Percentiles rank a stretch among this genome's conserved stretches.
Conservation (phyloP, 2,888 invertebrate species). For the Mycalesis mineus region DNA sequence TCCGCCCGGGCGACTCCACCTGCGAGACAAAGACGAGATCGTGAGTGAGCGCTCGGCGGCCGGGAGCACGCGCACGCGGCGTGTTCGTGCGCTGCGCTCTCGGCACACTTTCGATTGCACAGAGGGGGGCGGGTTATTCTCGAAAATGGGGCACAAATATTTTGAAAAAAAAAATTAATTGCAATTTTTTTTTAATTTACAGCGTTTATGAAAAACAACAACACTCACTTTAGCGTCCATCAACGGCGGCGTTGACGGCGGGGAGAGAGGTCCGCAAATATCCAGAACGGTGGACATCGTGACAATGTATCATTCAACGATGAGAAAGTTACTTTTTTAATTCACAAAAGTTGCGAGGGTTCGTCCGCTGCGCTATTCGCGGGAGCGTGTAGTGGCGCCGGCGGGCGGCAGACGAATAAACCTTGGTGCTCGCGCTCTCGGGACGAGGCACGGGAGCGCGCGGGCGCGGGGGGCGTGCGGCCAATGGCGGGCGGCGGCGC, state of each 20-base stretch:
- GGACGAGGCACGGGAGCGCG: slow-evolving; percentile 67
- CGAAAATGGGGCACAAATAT: background rate
- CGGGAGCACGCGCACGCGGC: slow-evolving; percentile 61
- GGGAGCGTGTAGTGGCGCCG: slow-evolving; percentile 66
- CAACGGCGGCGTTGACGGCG: slow-evolving; percentile 85
- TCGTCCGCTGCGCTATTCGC: slow-evolving; percentile 43
- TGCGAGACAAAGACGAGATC: slow-evolving; percentile 64
- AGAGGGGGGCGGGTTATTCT: slow-evolving; percentile 38
- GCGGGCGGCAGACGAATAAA: slow-evolving; percentile 74
- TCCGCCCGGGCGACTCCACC: slow-evolving; percentile 67
- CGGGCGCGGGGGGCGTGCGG: slow-evolving; percentile 71
- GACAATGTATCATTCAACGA: slow-evolving; percentile 56
- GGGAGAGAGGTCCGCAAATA: slow-evolving; percentile 80
- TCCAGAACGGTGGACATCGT: slow-evolving; percentile 68
- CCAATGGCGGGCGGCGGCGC: slow-evolving; percentile 85
- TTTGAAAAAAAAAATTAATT: background rate
- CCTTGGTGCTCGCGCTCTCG: slow-evolving; percentile 60
- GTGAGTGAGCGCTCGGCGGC: slow-evolving; percentile 67
- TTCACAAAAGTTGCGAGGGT: slow-evolving; percentile 65
- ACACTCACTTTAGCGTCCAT: slow-evolving; percentile 77
- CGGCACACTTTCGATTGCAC: slow-evolving; percentile 64
- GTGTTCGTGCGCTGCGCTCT: slow-evolving; percentile 53
- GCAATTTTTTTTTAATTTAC: slow-evolving; percentile 18
- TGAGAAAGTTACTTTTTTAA: slow-evolving; percentile 68
- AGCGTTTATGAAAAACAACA: slow-evolving; percentile 32